These are phyloP conservation scores for Hassar affinis DNA, from an alignment of 2,113 vertebrate species.

Conservation along the genomic window DNA sequence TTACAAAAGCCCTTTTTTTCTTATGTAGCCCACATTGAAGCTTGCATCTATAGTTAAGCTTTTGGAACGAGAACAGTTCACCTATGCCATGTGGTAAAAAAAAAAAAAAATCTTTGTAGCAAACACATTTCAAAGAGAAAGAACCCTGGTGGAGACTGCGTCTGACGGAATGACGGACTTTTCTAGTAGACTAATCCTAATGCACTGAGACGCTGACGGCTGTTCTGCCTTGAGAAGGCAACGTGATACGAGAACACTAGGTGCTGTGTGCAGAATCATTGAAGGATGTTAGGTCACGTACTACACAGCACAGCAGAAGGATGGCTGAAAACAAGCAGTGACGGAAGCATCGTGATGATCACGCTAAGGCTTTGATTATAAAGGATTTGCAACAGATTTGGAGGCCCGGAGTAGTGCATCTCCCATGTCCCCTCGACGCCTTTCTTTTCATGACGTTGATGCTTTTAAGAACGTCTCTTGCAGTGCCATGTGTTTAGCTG, in stretches of 20 bases:
- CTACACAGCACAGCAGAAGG: background rate
- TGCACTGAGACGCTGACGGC: constrained; percentile 41
- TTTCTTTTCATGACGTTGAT: constrained; percentile 51
- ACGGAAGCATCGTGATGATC: background rate
- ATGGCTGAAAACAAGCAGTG: background rate
- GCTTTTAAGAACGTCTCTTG: constrained; percentile 47
- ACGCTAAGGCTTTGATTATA: constrained; percentile 11
- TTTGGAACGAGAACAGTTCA: constrained; percentile 5
- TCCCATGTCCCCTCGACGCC: constrained; percentile 36
- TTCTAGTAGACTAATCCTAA: constrained; percentile 39
- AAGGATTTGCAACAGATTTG: background rate
- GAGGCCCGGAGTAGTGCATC: constrained; percentile 16
- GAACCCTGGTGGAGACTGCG: constrained; percentile 24
- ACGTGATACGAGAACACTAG: constrained; percentile 21
- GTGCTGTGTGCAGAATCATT: constrained; percentile 19
- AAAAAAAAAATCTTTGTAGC: constrained; percentile 35
- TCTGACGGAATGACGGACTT: constrained; percentile 36
- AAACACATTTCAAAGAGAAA: constrained; percentile 15
- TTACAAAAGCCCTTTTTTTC: constrained; percentile 15
- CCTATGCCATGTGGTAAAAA: background rate
- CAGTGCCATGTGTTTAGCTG: constrained; percentile 52
- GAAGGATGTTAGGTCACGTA: background rate
- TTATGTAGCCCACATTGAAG: constrained; percentile 4
- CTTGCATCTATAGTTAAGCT: constrained; percentile 7
- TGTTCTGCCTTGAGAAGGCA: constrained; percentile 43